Percentiles rank a stretch among this genome's conserved stretches.
phyloP scores from a whole-genome alignment of 2,888 invertebrate genomes.

The Drosophila infuscata region DNA sequence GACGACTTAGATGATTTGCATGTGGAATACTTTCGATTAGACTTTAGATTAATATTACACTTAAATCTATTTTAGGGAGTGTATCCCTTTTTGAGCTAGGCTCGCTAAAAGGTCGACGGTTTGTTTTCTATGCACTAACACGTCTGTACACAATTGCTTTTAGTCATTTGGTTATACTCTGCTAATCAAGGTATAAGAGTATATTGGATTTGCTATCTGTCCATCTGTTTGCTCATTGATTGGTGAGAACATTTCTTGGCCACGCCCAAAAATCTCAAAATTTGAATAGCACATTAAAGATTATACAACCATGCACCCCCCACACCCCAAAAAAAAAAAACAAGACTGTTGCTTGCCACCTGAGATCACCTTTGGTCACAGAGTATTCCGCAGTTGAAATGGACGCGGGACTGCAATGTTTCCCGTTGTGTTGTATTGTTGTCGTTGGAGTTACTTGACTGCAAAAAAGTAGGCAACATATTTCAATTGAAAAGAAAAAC shows the following conservation, averaged over 20 bases:
- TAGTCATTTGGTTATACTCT: constrained; percentile 6
- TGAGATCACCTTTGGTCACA: background rate
- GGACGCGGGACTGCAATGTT: background rate
- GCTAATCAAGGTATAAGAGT: background rate
- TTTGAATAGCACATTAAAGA: background rate
- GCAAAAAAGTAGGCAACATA: constrained; percentile 64
- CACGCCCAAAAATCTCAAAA: background rate
- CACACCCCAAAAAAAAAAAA: background rate
- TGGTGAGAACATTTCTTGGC: no score
- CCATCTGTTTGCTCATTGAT: background rate
- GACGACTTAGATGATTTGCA: background rate
- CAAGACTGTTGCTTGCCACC: background rate
- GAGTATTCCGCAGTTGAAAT: background rate
- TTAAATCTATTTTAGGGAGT: background rate
- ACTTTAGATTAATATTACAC: background rate
- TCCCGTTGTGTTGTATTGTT: background rate
- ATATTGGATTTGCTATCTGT: background rate
- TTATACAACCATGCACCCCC: background rate
- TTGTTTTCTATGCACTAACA: constrained; percentile 52
- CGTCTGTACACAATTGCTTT: constrained; percentile 54
- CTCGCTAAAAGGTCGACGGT: constrained; percentile 40
- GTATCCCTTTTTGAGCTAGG: constrained; percentile 3
- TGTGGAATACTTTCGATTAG: background rate
- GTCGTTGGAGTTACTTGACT: constrained; percentile 21
- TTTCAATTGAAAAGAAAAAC: constrained; percentile 63